Conservation (phyloP, 2,797 vertebrate species). For the Rhyacichthys aspro region DNA sequence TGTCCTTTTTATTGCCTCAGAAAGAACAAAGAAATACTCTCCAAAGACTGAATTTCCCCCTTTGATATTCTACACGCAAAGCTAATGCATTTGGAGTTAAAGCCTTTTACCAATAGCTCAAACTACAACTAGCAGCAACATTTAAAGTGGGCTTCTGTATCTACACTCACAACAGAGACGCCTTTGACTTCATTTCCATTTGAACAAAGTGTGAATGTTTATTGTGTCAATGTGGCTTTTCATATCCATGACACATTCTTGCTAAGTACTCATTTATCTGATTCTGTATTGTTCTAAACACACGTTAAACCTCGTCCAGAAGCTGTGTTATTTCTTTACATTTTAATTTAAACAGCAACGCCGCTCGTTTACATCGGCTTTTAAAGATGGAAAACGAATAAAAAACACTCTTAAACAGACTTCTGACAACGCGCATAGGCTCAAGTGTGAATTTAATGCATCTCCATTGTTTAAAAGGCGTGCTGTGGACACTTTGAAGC, state of each 20-base stretch:
- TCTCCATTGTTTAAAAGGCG: too few species aligned
- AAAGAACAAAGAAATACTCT: slow-evolving; percentile 51
- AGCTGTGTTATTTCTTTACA: too few species aligned
- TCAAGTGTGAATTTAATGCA: too few species aligned
- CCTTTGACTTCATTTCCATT: too few species aligned
- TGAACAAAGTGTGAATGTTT: too few species aligned
- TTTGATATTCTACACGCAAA: slow-evolving; percentile 38
- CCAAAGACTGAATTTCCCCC: slow-evolving; percentile 35
- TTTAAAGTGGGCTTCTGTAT: background rate
- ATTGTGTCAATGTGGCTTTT: background rate
- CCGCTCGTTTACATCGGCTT: background rate
- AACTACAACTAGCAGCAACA: slow-evolving; percentile 2
- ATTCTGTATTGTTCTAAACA: background rate
- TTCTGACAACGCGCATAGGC: background rate
- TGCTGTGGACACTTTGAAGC: background rate
- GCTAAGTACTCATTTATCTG: background rate
- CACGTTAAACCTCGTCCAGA: background rate
- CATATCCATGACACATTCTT: background rate
- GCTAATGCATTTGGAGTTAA: slow-evolving; percentile 18
- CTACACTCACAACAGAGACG: background rate
- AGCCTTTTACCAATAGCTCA: background rate
- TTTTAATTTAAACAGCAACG: background rate
- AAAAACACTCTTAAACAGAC: too few species aligned
- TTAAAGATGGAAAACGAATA: background rate
- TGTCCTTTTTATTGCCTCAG: slow-evolving; percentile 63